Evolutionary conservation across 2,888 invertebrate genomes (phyloP).

Genomic region (Didymodactylos carnosus): DNA sequence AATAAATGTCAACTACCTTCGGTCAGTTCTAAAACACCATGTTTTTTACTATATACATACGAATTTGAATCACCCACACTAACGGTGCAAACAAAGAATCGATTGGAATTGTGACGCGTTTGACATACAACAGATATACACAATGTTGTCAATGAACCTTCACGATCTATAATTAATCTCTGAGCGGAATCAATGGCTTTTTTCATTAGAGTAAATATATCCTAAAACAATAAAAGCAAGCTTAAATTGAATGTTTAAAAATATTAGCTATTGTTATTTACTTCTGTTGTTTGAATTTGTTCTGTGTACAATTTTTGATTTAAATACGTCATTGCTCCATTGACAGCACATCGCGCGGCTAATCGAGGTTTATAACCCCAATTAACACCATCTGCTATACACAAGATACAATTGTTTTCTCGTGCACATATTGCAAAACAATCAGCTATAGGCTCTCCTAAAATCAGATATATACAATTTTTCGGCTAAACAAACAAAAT

Average conservation of each 20-base stretch:
- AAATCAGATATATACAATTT: conserved; percentile 23
- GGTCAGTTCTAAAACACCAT: conserved; percentile 54
- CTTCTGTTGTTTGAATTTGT: conserved; percentile 32
- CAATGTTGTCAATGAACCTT: conserved; percentile 60
- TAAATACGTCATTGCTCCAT: conserved; percentile 61
- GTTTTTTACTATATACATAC: conserved; percentile 53
- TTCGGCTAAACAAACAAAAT: neutral
- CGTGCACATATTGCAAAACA: conserved; percentile 53
- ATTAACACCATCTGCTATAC: conserved; percentile 70
- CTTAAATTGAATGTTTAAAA: neutral
- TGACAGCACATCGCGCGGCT: conserved; percentile 64
- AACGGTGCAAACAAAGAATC: conserved; percentile 54
- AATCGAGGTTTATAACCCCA: conserved; percentile 69
- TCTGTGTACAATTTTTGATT: conserved; percentile 37
- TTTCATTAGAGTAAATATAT: conserved; percentile 55
- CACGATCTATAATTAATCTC: conserved; percentile 58
- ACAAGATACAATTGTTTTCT: conserved; percentile 51
- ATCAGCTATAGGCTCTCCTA: conserved; percentile 67
- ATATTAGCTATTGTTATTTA: conserved; percentile 22
- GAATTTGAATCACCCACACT: conserved; percentile 72
- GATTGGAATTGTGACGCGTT: conserved; percentile 20
- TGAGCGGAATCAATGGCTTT: conserved; percentile 65
- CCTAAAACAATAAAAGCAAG: conserved; percentile 30
- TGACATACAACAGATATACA: conserved; percentile 50
- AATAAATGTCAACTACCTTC: conserved; percentile 15